phyloP scores from a whole-genome alignment of 2,888 invertebrate species.

The Amphipyra tragopoginis region DNA sequence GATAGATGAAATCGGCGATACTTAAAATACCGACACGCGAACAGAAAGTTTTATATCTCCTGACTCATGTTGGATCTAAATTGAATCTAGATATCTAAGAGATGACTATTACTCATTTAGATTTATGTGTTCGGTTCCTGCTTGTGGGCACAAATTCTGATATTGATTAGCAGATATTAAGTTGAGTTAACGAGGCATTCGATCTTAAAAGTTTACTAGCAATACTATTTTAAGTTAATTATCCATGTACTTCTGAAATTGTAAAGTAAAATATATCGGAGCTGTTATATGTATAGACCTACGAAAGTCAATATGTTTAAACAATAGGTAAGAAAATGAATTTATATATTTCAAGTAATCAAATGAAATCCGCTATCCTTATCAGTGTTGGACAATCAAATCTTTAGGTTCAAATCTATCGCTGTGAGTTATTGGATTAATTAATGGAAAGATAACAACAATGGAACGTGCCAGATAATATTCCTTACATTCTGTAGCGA shows the following conservation, averaged over 20 bases:
- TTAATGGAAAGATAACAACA: constrained; percentile 44
- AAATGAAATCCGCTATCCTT: constrained; percentile 20
- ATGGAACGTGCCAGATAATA: constrained; percentile 21
- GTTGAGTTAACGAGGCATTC: constrained; percentile 19
- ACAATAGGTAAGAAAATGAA: constrained; percentile 18
- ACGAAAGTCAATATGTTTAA: constrained; percentile 13
- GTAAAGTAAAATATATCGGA: too few species aligned
- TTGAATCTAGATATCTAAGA: constrained; percentile 61
- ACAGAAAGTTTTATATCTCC: constrained; percentile 51
- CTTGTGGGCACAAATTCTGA: constrained; percentile 29
- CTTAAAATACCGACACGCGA: constrained; percentile 63
- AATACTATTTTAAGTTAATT: constrained; percentile 1
- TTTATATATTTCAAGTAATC: constrained; percentile 40
- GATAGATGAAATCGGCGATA: constrained; percentile 51
- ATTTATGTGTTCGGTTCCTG: constrained; percentile 43
- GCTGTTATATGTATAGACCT: not conserved
- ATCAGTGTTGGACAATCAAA: constrained; percentile 45
- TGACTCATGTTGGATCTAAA: constrained; percentile 60
- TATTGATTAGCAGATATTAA: constrained; percentile 43
- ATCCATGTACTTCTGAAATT: not conserved
- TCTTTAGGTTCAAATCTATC: constrained; percentile 41
- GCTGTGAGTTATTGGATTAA: constrained; percentile 50
- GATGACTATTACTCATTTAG: constrained; percentile 51
- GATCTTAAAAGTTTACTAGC: constrained; percentile 1
- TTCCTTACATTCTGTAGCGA: constrained; percentile 13